These are phyloP conservation scores for Sinohyriopsis cumingii DNA, from an alignment of 2,888 invertebrate genomes.

Conservation along the genomic window DNA sequence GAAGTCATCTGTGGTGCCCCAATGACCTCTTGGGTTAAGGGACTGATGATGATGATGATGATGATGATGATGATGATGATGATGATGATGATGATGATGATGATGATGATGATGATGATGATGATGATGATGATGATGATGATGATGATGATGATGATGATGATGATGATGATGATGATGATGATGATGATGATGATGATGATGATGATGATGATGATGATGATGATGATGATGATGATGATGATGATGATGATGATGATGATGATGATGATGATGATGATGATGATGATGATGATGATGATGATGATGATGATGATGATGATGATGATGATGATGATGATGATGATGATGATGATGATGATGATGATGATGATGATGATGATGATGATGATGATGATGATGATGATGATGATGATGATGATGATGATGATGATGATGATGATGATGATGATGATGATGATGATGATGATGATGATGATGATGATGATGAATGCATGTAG, in stretches of 20 bases:
- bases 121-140: neutral
- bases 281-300: constrained; percentile 22
- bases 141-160: neutral
- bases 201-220: constrained; percentile 15
- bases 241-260: neutral
- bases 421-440: constrained; percentile 25
- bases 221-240: neutral
- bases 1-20: no score
- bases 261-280: constrained; percentile 21
- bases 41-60: constrained; percentile 11
- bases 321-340: constrained; percentile 28
- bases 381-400: constrained; percentile 4
- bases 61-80: constrained; percentile 30
- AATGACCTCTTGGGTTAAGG: no score
- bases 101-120: constrained; percentile 23
- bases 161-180: constrained; percentile 8
- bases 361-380: constrained; percentile 23
- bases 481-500: constrained; percentile 6
- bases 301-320: constrained; percentile 25
- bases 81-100: constrained; percentile 31
- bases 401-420: neutral
- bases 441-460: constrained; percentile 33
- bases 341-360: constrained; percentile 35
- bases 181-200: constrained; percentile 18
- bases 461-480: constrained; percentile 27